Evolutionary conservation across 2,888 invertebrate species (phyloP).

Genomic region (Hirtodrosophila trivittata): DNA sequence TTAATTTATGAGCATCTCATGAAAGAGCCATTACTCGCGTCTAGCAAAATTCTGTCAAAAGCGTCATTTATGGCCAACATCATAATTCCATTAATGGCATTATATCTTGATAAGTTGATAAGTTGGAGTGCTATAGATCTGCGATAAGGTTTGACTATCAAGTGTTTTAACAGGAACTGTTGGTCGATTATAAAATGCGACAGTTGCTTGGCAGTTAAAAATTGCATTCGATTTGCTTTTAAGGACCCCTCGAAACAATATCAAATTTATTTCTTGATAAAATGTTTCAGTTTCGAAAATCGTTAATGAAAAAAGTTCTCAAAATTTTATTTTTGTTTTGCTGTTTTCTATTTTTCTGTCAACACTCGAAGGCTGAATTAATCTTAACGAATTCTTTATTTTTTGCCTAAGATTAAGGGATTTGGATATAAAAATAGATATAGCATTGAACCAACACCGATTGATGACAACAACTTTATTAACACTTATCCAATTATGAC

Average conservation of each 20-base stretch:
- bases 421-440: slow-evolving; percentile 9
- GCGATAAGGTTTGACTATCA: slow-evolving; percentile 47
- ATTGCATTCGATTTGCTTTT: slow-evolving; percentile 10
- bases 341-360: slow-evolving; percentile 7
- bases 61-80: slow-evolving; percentile 30
- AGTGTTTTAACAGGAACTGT: slow-evolving; percentile 22
- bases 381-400: slow-evolving; percentile 36
- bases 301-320: too few species aligned
- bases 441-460: slow-evolving; percentile 48
- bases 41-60: background rate
- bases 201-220: slow-evolving; percentile 36
- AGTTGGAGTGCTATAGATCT: slow-evolving; percentile 49
- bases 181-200: slow-evolving; percentile 34
- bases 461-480: slow-evolving; percentile 35
- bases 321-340: background rate
- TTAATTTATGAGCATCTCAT: too few species aligned
- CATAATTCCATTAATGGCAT: slow-evolving; percentile 54
- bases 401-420: background rate
- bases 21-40: too few species aligned
- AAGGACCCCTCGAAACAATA: too few species aligned
- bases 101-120: slow-evolving; percentile 48
- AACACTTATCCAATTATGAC: slow-evolving; percentile 26
- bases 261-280: too few species aligned
- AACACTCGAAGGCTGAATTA: slow-evolving; percentile 52
- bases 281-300: too few species aligned